phyloP scores from a whole-genome alignment of 2,888 invertebrate genomes.

The Cryptosula pallasiana region DNA sequence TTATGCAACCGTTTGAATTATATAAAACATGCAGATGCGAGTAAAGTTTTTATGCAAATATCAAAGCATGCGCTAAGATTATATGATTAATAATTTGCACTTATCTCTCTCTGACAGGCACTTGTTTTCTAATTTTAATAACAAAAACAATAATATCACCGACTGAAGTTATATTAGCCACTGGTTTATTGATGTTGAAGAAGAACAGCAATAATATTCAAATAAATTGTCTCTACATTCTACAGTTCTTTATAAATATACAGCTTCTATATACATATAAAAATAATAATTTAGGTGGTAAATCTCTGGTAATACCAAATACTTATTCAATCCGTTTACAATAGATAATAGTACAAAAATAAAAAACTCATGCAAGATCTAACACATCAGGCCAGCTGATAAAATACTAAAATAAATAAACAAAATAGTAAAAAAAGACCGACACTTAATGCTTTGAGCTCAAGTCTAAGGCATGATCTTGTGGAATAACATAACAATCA shows the following conservation, averaged over 20 bases:
- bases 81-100: no score
- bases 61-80: no score
- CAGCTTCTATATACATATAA: neutral
- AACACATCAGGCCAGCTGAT: conserved; percentile 11
- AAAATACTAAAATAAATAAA: neutral
- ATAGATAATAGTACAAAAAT: neutral
- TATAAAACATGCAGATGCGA: no score
- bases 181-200: no score
- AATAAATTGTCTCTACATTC: no score
- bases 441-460: conserved; percentile 13
- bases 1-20: no score
- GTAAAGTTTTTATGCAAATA: no score
- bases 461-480: conserved; percentile 22
- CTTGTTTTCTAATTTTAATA: no score
- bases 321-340: neutral
- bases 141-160: no score
- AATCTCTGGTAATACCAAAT: neutral
- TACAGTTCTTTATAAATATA: conserved; percentile 8
- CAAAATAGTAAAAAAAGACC: neutral
- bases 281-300: neutral
- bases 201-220: no score
- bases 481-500: conserved; percentile 14
- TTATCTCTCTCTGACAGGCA: no score
- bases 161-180: no score
- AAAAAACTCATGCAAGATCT: neutral